Conservation (phyloP, 1,140 invertebrate species). For the Neodiprion fabricii region DNA sequence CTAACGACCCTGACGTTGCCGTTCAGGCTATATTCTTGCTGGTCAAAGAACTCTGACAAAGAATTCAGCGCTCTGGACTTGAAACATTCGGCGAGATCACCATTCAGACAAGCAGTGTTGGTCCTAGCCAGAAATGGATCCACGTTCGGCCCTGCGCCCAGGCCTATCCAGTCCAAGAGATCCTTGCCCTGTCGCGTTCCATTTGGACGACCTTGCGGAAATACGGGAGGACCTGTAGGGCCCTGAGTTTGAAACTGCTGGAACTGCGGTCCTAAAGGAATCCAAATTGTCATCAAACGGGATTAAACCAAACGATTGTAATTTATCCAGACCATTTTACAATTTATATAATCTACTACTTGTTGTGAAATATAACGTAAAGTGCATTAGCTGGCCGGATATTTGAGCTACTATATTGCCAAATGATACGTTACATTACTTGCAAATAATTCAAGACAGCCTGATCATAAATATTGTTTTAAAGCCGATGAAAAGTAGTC, state of each 20-base stretch:
- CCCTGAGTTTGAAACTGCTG: not conserved
- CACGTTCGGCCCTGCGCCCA: conserved; percentile 72
- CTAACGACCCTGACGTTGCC: conserved; percentile 74
- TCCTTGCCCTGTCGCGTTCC: conserved; percentile 65
- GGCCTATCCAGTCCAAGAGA: conserved; percentile 76
- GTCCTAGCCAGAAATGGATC: conserved; percentile 78
- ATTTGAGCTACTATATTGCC: no score
- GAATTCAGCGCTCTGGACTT: conserved; percentile 76
- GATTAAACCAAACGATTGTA: no score
- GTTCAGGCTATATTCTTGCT: conserved; percentile 64
- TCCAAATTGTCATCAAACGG: no score
- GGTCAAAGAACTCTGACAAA: conserved; percentile 78
- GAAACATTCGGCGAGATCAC: conserved; percentile 81
- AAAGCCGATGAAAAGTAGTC: no score
- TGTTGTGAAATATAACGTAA: no score
- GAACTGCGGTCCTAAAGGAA: not conserved
- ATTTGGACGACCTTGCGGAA: conserved; percentile 28
- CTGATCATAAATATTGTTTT: no score
- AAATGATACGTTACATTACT: no score
- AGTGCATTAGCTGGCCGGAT: no score
- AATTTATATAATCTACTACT: no score
- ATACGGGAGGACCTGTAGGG: not conserved
- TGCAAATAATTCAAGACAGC: no score
- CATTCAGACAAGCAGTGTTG: conserved; percentile 74
- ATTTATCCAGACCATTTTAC: no score